Percentiles rank a stretch among this genome's conserved stretches.
Evolutionary conservation across 2,888 invertebrate genomes (phyloP).

Genomic region (Carabus problematicus): DNA sequence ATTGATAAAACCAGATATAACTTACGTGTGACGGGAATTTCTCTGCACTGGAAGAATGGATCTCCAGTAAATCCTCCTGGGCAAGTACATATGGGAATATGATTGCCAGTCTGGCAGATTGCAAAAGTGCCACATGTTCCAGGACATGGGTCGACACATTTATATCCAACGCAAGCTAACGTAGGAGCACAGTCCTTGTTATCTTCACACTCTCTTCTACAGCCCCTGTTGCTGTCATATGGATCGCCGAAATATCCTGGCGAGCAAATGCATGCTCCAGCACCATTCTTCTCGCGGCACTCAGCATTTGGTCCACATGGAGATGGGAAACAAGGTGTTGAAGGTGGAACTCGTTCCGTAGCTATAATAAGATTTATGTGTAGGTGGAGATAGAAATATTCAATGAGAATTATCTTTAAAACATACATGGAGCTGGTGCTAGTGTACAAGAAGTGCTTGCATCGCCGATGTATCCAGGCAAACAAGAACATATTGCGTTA

Average conservation of each 20-base stretch:
- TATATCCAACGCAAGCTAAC: constrained; percentile 79
- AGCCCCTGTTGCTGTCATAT: constrained; percentile 72
- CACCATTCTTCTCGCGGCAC: constrained; percentile 81
- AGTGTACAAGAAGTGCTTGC: constrained; percentile 67
- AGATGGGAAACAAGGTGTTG: constrained; percentile 82
- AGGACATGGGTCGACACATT: constrained; percentile 85
- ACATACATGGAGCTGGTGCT: constrained; percentile 51
- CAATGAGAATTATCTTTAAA: constrained; percentile 50
- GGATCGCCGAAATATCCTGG: constrained; percentile 84
- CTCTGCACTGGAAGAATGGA: constrained; percentile 79
- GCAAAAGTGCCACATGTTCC: constrained; percentile 84
- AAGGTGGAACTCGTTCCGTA: constrained; percentile 67
- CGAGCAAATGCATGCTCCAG: constrained; percentile 85
- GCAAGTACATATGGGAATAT: constrained; percentile 80
- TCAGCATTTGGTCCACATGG: constrained; percentile 88
- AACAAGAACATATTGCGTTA: constrained; percentile 80
- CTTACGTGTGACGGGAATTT: constrained; percentile 58
- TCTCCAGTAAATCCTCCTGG: constrained; percentile 80
- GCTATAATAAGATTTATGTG: constrained; percentile 57
- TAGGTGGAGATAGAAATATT: not conserved
- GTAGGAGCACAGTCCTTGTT: constrained; percentile 78
- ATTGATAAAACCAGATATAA: constrained; percentile 10
- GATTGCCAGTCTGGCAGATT: constrained; percentile 78
- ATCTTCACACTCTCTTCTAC: constrained; percentile 79
- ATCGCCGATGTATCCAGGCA: constrained; percentile 83